Conservation (phyloP, 2,888 invertebrate genomes). For the Xiphydria camelus region DNA sequence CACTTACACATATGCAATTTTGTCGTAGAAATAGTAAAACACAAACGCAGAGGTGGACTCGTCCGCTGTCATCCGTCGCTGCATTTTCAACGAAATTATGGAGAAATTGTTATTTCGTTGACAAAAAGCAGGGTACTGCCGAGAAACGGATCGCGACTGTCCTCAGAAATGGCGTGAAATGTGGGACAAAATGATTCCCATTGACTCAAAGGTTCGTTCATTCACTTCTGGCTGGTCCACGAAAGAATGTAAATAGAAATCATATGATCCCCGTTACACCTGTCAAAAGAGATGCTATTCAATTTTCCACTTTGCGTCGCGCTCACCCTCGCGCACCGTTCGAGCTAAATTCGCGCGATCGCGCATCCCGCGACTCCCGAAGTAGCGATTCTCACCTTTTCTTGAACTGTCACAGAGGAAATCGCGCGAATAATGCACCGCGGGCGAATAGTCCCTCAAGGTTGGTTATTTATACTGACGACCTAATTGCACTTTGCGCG, state of each 20-base stretch:
- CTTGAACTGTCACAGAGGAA: conserved; percentile 55
- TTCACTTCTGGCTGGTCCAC: conserved; percentile 65
- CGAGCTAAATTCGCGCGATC: no score
- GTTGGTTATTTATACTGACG: no score
- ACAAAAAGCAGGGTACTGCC: not conserved
- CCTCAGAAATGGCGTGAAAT: not conserved
- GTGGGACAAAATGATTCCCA: not conserved
- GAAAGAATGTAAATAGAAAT: conserved; percentile 40
- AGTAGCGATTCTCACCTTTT: no score
- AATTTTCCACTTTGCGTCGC: no score
- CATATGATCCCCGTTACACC: no score
- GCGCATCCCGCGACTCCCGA: no score
- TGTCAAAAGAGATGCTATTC: no score
- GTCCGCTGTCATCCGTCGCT: not conserved
- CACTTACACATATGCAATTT: no score
- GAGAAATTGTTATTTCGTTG: not conserved
- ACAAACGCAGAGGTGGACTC: not conserved
- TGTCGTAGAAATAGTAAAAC: no score
- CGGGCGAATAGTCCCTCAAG: no score
- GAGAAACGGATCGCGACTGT: not conserved
- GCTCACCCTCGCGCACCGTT: no score
- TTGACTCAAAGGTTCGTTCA: conserved; percentile 6
- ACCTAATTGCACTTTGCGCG: no score
- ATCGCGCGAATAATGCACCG: conserved; percentile 51
- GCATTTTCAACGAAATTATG: not conserved